A percentile compares a stretch with the other conserved stretches of the same genome.
Evolutionary conservation across 2,113 vertebrate genomes (phyloP).

Genomic region (Cebidichthys violaceus): DNA sequence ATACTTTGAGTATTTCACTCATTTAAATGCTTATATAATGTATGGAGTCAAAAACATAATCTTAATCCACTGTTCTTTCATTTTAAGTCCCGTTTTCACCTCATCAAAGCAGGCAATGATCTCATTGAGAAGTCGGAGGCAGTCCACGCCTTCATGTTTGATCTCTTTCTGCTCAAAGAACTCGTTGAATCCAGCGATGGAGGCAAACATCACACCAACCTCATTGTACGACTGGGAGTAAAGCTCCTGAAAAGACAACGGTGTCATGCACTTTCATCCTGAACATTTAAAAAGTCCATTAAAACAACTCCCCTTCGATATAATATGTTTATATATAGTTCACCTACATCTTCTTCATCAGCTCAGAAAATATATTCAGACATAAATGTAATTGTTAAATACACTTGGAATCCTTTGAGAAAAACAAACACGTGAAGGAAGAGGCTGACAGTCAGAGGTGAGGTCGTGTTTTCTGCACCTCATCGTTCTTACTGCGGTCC

Average conservation of each 20-base stretch:
- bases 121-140: constrained; percentile 93
- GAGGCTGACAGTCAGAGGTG: background rate
- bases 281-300: background rate
- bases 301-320: background rate
- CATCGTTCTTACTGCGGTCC: constrained; percentile 92
- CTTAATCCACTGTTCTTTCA: background rate
- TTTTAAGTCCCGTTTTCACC: constrained; percentile 77
- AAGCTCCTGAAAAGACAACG: constrained; percentile 83
- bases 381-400: no score
- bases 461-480: constrained; percentile 79
- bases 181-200: constrained; percentile 94
- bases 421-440: background rate
- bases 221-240: constrained; percentile 97
- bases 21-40: background rate
- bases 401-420: background rate
- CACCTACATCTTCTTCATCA: background rate
- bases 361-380: no score
- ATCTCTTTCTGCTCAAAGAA: constrained; percentile 97
- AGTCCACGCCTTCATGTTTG: constrained; percentile 95
- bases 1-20: background rate
- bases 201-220: constrained; percentile 97
- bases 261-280: background rate
- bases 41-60: background rate
- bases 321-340: background rate
- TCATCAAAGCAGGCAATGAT: constrained; percentile 98